These are phyloP conservation scores for Petrocephalus microphthalmus DNA, from an alignment of 2,113 vertebrate species.

Conservation along the genomic window DNA sequence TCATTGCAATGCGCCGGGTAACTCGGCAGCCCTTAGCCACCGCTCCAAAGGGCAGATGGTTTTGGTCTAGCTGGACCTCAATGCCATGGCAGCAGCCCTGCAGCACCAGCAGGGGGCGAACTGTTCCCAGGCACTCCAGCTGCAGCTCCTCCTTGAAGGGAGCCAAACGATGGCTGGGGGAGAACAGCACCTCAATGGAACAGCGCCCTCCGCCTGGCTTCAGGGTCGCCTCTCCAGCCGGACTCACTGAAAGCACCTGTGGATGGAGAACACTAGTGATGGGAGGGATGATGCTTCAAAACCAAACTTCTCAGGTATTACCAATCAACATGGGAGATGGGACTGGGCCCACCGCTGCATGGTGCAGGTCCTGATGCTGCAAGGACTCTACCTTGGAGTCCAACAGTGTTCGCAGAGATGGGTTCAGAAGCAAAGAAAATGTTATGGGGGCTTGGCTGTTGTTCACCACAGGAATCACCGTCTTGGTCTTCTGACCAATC, in stretches of 20 bases:
- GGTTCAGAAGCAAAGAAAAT: slow-evolving; percentile 54
- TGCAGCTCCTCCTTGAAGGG: slow-evolving; percentile 67
- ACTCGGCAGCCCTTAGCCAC: slow-evolving; percentile 60
- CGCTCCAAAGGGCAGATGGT: slow-evolving; percentile 72
- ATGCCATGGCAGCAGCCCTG: slow-evolving; percentile 73
- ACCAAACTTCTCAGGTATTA: background rate
- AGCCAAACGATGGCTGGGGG: slow-evolving; percentile 53
- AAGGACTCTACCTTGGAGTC: slow-evolving; percentile 59
- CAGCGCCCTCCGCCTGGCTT: slow-evolving; percentile 57
- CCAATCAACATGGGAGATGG: background rate
- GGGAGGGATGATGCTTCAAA: background rate
- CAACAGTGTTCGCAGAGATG: slow-evolving; percentile 46
- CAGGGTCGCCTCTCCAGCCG: slow-evolving; percentile 54
- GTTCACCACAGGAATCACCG: slow-evolving; percentile 65
- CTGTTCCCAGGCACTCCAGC: slow-evolving; percentile 56
- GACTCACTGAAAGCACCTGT: slow-evolving; percentile 53
- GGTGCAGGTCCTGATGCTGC: background rate
- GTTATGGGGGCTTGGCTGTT: slow-evolving; percentile 57
- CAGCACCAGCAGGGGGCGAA: slow-evolving; percentile 66
- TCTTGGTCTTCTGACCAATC: slow-evolving; percentile 62
- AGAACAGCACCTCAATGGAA: slow-evolving; percentile 66
- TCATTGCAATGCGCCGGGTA: slow-evolving; percentile 57
- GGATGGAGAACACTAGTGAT: background rate
- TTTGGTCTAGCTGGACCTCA: slow-evolving; percentile 67
- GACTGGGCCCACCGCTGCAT: background rate